These are phyloP conservation scores for Drosophila virilis DNA, from an alignment of 1,140 invertebrate genomes.

Conservation along the genomic window DNA sequence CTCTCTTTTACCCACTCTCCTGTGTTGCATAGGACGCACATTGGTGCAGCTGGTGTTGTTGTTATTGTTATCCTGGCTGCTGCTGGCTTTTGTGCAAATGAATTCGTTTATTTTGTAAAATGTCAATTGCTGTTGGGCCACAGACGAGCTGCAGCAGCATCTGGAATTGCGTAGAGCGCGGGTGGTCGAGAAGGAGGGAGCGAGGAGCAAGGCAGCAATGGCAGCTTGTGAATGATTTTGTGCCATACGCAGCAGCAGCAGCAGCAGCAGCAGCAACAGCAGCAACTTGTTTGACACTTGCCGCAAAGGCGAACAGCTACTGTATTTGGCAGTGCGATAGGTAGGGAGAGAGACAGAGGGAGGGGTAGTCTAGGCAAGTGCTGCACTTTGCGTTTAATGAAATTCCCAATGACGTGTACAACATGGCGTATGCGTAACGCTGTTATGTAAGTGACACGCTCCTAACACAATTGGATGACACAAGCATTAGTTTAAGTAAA, in stretches of 20 bases:
- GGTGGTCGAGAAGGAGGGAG: background rate
- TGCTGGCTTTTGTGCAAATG: conserved; percentile 63
- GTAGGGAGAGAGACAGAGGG: background rate
- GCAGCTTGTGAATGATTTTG: conserved; percentile 46
- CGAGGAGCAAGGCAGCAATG: background rate
- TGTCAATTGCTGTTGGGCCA: conserved; percentile 74
- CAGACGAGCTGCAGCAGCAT: conserved; percentile 30
- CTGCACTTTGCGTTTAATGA: conserved; percentile 75
- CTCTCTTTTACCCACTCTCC: background rate
- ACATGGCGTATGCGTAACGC: conserved; percentile 65
- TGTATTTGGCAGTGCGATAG: background rate
- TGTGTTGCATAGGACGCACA: conserved; percentile 6
- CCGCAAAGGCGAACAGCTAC: conserved; percentile 28
- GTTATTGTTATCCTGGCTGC: conserved; percentile 18
- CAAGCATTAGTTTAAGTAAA: background rate
- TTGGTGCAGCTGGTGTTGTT: conserved; percentile 38
- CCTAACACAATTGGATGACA: conserved; percentile 11
- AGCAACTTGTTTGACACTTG: conserved; percentile 64
- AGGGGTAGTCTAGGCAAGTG: background rate
- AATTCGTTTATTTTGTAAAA: conserved; percentile 83
- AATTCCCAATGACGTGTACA: conserved; percentile 59
- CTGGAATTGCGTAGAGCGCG: conserved; percentile 3
- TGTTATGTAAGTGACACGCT: conserved; percentile 12
- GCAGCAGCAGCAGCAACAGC: conserved; percentile 25
- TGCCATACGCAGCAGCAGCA: conserved; percentile 43